Conservation (phyloP, 2,888 invertebrate species). For the Acanthacorydalis orientalis region DNA sequence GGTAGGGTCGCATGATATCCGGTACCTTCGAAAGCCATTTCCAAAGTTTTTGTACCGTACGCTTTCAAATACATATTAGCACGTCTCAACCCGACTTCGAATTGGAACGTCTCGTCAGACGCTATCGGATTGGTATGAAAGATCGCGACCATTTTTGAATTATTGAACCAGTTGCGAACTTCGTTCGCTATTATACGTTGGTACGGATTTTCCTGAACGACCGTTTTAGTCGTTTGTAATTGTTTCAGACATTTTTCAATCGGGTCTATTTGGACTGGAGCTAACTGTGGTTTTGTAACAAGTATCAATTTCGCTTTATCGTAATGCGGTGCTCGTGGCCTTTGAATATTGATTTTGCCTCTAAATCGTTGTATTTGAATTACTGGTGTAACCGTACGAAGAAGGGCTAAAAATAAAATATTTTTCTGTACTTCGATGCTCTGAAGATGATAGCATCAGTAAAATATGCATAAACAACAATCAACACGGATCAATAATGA, state of each 20-base stretch:
- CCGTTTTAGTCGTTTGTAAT: conserved; percentile 11
- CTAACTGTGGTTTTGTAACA: conserved; percentile 45
- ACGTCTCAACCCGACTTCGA: conserved; percentile 42
- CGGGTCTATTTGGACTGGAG: conserved; percentile 30
- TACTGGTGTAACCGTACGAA: conserved; percentile 1
- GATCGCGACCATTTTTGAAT: conserved; percentile 53
- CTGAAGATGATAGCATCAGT: no score
- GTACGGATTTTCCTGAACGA: conserved; percentile 46
- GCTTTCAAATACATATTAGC: conserved; percentile 50
- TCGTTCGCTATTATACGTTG: conserved; percentile 56
- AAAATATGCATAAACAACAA: no score
- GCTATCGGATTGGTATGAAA: conserved; percentile 55
- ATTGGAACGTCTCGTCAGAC: conserved; percentile 44
- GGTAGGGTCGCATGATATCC: conserved; percentile 47
- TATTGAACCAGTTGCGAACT: conserved; percentile 48
- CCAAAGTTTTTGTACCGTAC: conserved; percentile 47
- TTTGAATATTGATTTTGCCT: conserved; percentile 63
- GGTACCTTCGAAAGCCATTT: conserved; percentile 46
- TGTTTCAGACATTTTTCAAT: conserved; percentile 34
- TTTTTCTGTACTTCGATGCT: no score
- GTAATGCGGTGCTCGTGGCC: conserved; percentile 52
- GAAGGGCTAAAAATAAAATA: neutral
- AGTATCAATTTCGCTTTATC: conserved; percentile 45
- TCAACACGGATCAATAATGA: no score
- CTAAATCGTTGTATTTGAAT: conserved; percentile 44